Conservation (phyloP, 1,140 invertebrate genomes). For the Protaetia brevitarsis region DNA sequence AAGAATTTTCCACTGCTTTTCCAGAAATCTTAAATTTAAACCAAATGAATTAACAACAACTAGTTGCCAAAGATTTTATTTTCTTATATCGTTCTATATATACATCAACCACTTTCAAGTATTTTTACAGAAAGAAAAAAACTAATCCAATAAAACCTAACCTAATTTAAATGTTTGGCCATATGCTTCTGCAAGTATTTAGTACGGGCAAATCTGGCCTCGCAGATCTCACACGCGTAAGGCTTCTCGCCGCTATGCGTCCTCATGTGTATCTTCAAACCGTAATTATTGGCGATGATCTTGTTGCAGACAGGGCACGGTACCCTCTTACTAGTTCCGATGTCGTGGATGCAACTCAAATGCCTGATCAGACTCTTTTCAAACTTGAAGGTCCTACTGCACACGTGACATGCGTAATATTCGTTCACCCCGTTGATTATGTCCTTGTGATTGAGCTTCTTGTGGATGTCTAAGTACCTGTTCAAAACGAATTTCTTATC, state of each 20-base stretch:
- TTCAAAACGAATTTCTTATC: conserved; percentile 49
- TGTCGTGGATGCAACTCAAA: conserved; percentile 8
- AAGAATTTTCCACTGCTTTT: too few species aligned
- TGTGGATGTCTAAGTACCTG: conserved; percentile 46
- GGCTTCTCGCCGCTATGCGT: neutral
- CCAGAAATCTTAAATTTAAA: too few species aligned
- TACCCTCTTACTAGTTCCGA: conserved; percentile 7
- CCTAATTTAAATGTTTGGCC: neutral
- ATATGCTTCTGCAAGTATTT: conserved; percentile 5
- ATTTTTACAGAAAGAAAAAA: neutral
- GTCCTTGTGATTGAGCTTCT: conserved; percentile 39
- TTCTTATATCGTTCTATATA: too few species aligned
- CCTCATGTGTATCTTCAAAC: conserved; percentile 29
- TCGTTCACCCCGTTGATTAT: conserved; percentile 34
- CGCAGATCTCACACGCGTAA: conserved; percentile 35
- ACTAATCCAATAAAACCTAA: neutral
- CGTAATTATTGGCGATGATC: conserved; percentile 29
- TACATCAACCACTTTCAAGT: neutral
- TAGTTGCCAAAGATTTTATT: too few species aligned
- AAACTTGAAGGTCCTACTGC: conserved; percentile 14
- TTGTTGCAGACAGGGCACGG: conserved; percentile 34
- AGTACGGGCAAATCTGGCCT: conserved; percentile 33
- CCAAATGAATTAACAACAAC: too few species aligned
- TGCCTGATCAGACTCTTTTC: conserved; percentile 24
- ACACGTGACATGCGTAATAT: conserved; percentile 27